These are phyloP conservation scores for Tetragonisca angustula DNA, from an alignment of 2,888 invertebrate genomes.

Conservation along the genomic window DNA sequence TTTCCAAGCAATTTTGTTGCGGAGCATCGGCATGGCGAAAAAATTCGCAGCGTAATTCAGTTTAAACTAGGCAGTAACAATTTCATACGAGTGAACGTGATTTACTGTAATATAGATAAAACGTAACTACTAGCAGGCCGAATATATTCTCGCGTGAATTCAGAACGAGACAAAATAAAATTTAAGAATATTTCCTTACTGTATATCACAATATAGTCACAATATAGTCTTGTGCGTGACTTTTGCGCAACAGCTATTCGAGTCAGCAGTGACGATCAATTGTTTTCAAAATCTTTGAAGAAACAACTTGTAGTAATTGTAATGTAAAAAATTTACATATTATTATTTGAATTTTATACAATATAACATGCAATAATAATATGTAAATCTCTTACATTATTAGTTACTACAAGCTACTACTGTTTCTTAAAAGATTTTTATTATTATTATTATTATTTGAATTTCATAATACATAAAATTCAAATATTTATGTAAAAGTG, in stretches of 20 bases:
- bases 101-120: neutral
- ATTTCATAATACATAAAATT: neutral
- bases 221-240: neutral
- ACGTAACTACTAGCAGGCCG: neutral
- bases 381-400: too few relatives aligned
- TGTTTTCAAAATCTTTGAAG: neutral
- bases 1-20: neutral
- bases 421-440: too few relatives aligned
- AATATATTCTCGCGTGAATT: conserved; percentile 24
- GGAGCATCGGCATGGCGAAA: neutral
- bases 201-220: neutral
- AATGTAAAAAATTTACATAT: neutral
- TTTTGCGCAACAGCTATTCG: neutral
- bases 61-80: neutral
- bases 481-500: neutral
- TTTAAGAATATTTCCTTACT: conserved; percentile 19
- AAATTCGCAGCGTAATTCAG: neutral
- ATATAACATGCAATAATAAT: too few relatives aligned
- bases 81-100: neutral
- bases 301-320: neutral
- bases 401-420: too few relatives aligned
- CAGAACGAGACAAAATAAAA: neutral
- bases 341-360: too few relatives aligned
- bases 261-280: neutral
- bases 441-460: too few relatives aligned